Evolutionary conservation across 2,797 vertebrate genomes (phyloP), one percentile per base, ranked within the genome.

Genomic region (Streptopelia turtur): DNA sequence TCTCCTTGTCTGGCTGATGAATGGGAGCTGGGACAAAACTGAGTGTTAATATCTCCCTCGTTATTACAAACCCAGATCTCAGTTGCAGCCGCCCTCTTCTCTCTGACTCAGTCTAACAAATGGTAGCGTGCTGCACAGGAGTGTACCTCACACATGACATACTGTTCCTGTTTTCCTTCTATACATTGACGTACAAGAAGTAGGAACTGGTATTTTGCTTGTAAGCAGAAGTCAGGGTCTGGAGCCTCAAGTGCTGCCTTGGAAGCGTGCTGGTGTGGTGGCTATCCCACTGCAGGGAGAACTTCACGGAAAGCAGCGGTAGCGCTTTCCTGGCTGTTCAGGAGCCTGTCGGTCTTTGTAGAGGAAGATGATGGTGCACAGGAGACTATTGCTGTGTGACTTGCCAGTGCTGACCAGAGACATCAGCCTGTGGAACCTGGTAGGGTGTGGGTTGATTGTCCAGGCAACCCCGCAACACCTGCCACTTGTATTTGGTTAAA

Each of bases 131-230:
- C 76, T 39, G 21, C 56, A 28, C 27, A 45, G 35, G 21, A 56
- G 18, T 10, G 6, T 23, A 28, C 28, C n/a, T 91, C 49, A 27
- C 21, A 10, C 1, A 1, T 52, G 30, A 5, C 10, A 4, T 47
- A 12, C 39, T 18, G 39, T 83, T 90, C 80, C 76, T 60, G 9
- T 83, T 91, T 83, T 63, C 65, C 21, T 50, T 30, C 49, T 63
- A 2, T 66, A 27, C 13, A 6, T 24, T n/a, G 43, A 21, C 0
- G 0, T 47, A 4, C 11, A 31, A 88, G 61, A 86, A 95, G 25
- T 27, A 45, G 90, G 86, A 96, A 71, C 57, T 81, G 43, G 8
- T 69, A 0, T 68, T 93, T 81, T 49, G 14, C n/a, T 90, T 88
- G 49, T 47, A 81, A 90, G 86, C 76, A 86, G 86, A 93, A 86